Conservation (phyloP, 2,797 vertebrate genomes). For the Hippopotamyrus pictus region DNA sequence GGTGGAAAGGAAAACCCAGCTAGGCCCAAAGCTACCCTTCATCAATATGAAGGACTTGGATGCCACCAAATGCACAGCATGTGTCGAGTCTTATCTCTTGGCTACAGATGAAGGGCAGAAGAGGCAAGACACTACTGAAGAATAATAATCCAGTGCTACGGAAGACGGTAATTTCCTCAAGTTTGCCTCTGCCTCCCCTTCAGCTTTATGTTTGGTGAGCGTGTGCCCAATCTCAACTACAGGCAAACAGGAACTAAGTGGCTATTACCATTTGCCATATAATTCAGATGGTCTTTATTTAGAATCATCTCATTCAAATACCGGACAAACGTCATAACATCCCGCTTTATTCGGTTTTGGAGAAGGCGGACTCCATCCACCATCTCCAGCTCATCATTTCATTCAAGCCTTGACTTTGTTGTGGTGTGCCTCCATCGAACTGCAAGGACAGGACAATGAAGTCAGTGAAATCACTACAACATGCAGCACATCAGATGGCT, state of each 20-base stretch:
- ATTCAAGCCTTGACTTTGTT: background rate
- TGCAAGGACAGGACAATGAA: background rate
- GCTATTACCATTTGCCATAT: background rate
- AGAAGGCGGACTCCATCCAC: background rate
- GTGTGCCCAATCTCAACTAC: constrained; percentile 5
- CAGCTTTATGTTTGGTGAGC: constrained; percentile 12
- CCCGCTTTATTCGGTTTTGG: background rate
- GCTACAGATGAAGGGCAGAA: constrained; percentile 13
- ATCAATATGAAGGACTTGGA: constrained; percentile 9
- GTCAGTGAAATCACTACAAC: background rate
- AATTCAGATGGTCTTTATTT: constrained; percentile 22
- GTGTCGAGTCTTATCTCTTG: background rate
- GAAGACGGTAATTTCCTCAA: constrained; percentile 20
- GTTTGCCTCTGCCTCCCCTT: background rate
- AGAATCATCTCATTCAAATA: constrained; percentile 21
- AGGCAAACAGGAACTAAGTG: constrained; percentile 13
- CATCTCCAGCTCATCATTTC: background rate
- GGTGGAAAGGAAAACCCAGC: background rate
- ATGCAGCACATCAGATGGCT: background rate
- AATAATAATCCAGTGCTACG: constrained; percentile 1
- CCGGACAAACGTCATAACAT: constrained; percentile 4
- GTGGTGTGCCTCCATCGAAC: background rate
- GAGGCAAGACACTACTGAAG: background rate
- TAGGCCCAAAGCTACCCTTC: background rate
- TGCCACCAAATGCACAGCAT: background rate